phyloP scores from a whole-genome alignment of 1,140 invertebrate species.

The Caenorhabditis latens region DNA sequence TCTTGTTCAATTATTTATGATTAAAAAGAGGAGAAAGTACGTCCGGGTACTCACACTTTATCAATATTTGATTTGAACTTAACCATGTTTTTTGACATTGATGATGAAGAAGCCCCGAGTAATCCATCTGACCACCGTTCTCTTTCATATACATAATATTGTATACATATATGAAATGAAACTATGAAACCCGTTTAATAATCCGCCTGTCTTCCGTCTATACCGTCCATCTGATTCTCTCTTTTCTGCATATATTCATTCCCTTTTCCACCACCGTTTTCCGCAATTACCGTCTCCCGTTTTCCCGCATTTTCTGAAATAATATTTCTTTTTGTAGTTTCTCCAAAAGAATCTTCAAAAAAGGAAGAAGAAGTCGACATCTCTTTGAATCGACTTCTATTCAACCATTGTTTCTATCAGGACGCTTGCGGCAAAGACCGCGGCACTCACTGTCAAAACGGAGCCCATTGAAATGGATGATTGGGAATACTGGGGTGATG shows the following conservation, averaged over 20 bases:
- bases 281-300: conserved; percentile 38
- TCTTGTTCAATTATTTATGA: conserved; percentile 34
- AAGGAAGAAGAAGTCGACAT: background rate
- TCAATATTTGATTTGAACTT: conserved; percentile 56
- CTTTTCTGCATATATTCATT: background rate
- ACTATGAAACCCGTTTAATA: conserved; percentile 50
- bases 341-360: background rate
- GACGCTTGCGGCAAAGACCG: conserved; percentile 3
- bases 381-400: background rate
- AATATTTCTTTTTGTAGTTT: background rate
- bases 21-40: conserved; percentile 28
- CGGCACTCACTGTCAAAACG: background rate
- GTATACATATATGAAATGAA: conserved; percentile 26
- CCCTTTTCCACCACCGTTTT: background rate
- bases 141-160: conserved; percentile 4
- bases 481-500: conserved; percentile 41
- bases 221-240: conserved; percentile 26
- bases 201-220: conserved; percentile 23
- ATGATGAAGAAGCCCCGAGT: background rate
- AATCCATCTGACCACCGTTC: conserved; percentile 36
- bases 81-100: background rate
- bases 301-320: background rate
- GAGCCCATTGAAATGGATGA: conserved; percentile 26
- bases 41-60: conserved; percentile 19
- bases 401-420: background rate